Evolutionary conservation across 2,113 vertebrate genomes (phyloP), one percentile per base, ranked within the genome.

Genomic region (Oryzias javanicus): DNA sequence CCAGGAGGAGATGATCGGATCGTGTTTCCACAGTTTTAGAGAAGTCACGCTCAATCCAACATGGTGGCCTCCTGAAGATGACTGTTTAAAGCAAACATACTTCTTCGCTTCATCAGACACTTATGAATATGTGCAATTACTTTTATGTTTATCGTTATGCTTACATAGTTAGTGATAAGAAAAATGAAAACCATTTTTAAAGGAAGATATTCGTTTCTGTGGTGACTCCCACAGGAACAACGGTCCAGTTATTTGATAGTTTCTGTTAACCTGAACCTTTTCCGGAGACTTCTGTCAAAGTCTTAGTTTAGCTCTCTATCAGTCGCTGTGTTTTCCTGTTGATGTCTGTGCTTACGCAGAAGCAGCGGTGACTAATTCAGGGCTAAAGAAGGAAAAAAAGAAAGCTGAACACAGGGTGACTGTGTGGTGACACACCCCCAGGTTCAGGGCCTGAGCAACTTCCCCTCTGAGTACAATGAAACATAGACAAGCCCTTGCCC

Each of bases 401-500:
- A 60, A 13, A 22, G 40, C 64, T 56, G 41, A 62, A 60, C 56
- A 18, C 25, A 76, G 52, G 54, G 20, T 72, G 41, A 45, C 58
- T 47, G 50, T 25, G 50, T 6, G 47, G 58, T 29, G 69, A 74
- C 54, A 74, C 75, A 58, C 72, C 65, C 57, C 65, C 49, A 55
- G 55, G 75, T 79, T 85, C 76, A 83, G 75, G 79, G 80, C 70
- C 71, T 67, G 67, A 70, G 76, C 24, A 58, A 80, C 75, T 56
- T 79, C 82, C 70, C 20, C 64, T 67, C 20, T 62, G 55, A 58
- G 47, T 59, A 67, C 22, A 74, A 57, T 76, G 70, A 74, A 73
- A 88, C 78, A 83, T 82, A 79, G 81, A 84, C 71, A 81, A 74
- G 73, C 77, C 84, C 76, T 84, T 82, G 74, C 83, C 84, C 86